Conservation (phyloP, 92 coral and sea anemone species). For the Porites evermanni region DNA sequence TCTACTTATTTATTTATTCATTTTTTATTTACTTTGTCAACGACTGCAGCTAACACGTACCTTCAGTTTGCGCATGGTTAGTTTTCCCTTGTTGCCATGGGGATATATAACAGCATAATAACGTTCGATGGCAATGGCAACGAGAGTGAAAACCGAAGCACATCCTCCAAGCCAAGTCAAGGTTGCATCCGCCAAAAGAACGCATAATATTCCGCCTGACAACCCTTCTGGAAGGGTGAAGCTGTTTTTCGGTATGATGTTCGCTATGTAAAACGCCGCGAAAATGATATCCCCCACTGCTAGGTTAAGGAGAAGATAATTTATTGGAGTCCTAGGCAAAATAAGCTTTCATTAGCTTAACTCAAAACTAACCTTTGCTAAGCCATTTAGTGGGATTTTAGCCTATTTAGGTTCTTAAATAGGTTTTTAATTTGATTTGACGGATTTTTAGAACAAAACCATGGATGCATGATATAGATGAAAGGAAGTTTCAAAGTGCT, state of each 20-base stretch:
- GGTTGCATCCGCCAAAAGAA: not conserved
- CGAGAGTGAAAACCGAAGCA: not conserved
- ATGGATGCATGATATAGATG: too few relatives aligned
- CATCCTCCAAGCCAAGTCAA: not conserved
- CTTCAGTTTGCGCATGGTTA: not conserved
- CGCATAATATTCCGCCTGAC: not conserved
- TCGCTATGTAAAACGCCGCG: not conserved
- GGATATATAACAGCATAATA: slow-evolving; percentile 8
- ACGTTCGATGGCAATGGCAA: not conserved
- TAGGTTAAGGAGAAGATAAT: slow-evolving; percentile 6
- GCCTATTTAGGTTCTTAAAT: too few relatives aligned
- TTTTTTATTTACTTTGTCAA: not conserved
- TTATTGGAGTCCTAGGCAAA: slow-evolving; percentile 1
- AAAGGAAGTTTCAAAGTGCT: too few relatives aligned
- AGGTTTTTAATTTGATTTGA: too few relatives aligned
- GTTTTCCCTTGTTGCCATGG: not conserved
- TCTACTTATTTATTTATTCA: not conserved
- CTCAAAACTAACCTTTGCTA: too few relatives aligned
- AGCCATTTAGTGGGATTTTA: too few relatives aligned
- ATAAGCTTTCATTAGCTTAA: too few relatives aligned
- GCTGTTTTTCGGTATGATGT: not conserved
- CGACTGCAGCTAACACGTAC: not conserved
- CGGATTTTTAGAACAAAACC: too few relatives aligned
- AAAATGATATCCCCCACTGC: slow-evolving; percentile 4
- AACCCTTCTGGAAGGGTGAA: not conserved